Base-by-base conservation (phyloP, 2,888 invertebrate genomes). In the Poecilus cupreus region DNA sequence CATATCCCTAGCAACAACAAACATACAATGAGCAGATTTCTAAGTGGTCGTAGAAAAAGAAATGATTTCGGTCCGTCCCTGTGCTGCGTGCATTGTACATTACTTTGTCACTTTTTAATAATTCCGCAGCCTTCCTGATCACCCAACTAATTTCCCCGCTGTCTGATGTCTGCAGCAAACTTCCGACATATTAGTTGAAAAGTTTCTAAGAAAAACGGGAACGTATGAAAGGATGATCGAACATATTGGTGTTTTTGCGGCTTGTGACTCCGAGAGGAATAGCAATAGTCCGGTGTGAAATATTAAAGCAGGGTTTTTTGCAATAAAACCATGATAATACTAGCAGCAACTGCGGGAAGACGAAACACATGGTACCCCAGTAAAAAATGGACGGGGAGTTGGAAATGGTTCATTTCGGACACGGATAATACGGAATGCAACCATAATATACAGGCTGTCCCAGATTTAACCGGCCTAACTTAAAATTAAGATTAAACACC, bases 221-320 rank as follows among this genome's bases (percentile, higher is more conserved):
- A 22, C 18, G 60, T 32, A 60, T 60, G 60, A 60, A 60, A 60
- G 60, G 26, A 60, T 26, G 13, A 60, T 60, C 60, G 60, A 26
- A 60, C 60, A 60, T 60, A 60, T 60, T 60, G 60, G 1, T 60
- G 60, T 60, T 60, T 60, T 60, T 60, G 60, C 60, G 26, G 2
- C 4, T 26, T n/a, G 60, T 2, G 60, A n/a, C n/a, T n/a, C n/a
- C n/a, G n/a, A n/a, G n/a, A 24, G 3, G 60, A 60, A 60, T 60
- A 60, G 60, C 13, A 60, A 60, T 46, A 3, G n/a, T n/a, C n/a
- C 26, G 11, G 60, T 60, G 60, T 26, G 13, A 60, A 26, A 60
- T 60, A 26, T 26, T 26, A 60, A 8, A 4, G 3, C 2, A 13
- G 2, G 46, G 46, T 5, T 26, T 32, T 32, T 46, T 46, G 46